phyloP scores from a whole-genome alignment of 2,888 invertebrate species.

The Drosophila melanosoma region DNA sequence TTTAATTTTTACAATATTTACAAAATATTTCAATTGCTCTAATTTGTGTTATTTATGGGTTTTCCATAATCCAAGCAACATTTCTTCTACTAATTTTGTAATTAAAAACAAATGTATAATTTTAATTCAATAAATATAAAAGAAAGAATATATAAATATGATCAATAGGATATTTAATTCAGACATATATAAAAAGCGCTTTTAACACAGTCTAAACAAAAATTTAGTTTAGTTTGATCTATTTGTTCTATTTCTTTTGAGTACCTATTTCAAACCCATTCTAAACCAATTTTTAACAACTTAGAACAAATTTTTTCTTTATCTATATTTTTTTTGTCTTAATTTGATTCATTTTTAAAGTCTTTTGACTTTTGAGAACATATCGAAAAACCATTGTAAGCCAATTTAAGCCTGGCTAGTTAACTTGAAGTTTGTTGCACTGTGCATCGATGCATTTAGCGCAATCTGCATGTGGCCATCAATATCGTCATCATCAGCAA shows the following conservation, averaged over 20 bases:
- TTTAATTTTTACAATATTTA: neutral
- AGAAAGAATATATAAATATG: too few species aligned
- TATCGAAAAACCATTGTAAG: neutral
- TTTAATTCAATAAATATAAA: constrained; percentile 1
- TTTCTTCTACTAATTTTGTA: neutral
- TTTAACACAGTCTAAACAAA: neutral
- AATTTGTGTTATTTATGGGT: neutral
- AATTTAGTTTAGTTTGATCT: neutral
- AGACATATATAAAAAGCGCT: neutral
- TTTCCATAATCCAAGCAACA: neutral
- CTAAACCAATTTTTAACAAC: neutral
- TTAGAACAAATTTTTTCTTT: neutral
- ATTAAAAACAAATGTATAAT: neutral
- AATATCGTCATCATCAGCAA: constrained; percentile 18
- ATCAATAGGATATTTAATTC: neutral
- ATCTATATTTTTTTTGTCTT: neutral
- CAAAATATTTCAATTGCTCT: neutral
- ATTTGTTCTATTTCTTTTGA: neutral
- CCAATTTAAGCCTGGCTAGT: neutral
- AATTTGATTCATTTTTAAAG: neutral
- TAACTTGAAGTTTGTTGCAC: constrained; percentile 3
- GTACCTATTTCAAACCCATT: neutral
- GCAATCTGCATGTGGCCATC: constrained; percentile 48
- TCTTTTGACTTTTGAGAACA: neutral
- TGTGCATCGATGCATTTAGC: constrained; percentile 46